Conservation (phyloP, 2,113 vertebrate species). For the Hemiprocne comata region DNA sequence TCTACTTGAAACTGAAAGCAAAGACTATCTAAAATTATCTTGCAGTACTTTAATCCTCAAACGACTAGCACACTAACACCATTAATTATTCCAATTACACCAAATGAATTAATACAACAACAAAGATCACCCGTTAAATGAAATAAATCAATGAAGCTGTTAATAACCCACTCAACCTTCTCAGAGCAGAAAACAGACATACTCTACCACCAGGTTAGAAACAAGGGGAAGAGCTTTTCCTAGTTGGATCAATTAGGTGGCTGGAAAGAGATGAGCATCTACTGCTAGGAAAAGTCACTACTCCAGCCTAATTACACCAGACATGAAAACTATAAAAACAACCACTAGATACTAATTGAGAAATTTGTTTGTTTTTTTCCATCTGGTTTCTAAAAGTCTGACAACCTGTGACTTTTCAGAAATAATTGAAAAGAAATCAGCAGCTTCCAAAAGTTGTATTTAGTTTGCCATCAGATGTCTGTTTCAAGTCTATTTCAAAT, state of each 20-base stretch:
- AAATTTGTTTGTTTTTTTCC: not conserved
- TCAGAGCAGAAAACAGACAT: not conserved
- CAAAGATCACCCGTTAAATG: not conserved
- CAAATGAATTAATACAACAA: not conserved
- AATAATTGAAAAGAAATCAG: not conserved
- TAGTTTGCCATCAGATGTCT: not conserved
- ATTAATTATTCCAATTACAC: not conserved
- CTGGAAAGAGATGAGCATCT: not conserved
- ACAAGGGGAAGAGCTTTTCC: not conserved
- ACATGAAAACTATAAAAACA: not conserved
- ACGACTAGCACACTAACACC: not conserved
- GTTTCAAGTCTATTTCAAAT: not conserved
- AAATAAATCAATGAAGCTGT: not conserved
- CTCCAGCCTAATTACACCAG: not conserved
- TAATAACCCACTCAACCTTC: not conserved
- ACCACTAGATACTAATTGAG: not conserved
- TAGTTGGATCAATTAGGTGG: not conserved
- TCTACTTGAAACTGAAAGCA: not conserved
- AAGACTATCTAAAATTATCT: not conserved
- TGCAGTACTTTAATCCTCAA: not conserved
- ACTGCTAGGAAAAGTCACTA: not conserved
- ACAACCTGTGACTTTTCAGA: not conserved
- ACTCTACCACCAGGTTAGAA: not conserved
- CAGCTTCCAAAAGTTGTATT: not conserved
- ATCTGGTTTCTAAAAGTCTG: not conserved